phyloP scores from a whole-genome alignment of 2,113 vertebrate genomes.

The Malaclemys terrapin region DNA sequence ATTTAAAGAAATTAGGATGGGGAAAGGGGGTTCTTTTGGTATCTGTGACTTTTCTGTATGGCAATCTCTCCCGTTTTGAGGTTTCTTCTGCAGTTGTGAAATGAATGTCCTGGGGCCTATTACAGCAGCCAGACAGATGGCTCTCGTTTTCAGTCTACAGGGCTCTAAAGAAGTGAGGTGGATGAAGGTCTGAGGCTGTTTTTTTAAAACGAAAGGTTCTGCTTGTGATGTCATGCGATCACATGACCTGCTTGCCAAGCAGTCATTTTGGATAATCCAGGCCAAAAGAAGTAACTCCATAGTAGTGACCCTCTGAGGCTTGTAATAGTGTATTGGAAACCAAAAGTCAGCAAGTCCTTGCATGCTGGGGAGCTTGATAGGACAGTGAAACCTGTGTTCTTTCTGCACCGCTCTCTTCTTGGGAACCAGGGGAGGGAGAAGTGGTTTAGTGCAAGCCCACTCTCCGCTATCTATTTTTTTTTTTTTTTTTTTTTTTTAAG shows the following conservation, averaged over 20 bases:
- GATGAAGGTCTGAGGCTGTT: background rate
- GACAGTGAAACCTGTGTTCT: background rate
- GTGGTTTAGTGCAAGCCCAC: background rate
- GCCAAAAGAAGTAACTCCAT: rapidly evolving
- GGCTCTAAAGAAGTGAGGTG: background rate
- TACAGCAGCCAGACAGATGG: background rate
- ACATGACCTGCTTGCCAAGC: background rate
- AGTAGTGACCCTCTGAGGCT: rapidly evolving
- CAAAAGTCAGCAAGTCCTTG: background rate
- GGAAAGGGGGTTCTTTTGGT: background rate
- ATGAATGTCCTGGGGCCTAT: rapidly evolving
- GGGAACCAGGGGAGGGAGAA: rapidly evolving
- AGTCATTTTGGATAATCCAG: rapidly evolving
- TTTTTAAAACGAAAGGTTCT: background rate
- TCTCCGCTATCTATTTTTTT: background rate
- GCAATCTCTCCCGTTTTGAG: background rate
- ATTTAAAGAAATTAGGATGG: constrained; percentile 2
- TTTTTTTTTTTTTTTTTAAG: background rate
- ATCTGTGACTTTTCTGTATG: constrained; percentile 15
- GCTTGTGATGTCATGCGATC: background rate
- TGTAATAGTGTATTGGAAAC: background rate
- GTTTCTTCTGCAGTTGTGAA: background rate
- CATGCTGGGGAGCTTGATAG: background rate
- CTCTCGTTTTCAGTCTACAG: rapidly evolving
- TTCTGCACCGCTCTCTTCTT: background rate